Conservation (phyloP, 2,797 vertebrate genomes). For the Cichlasoma orientale region DNA sequence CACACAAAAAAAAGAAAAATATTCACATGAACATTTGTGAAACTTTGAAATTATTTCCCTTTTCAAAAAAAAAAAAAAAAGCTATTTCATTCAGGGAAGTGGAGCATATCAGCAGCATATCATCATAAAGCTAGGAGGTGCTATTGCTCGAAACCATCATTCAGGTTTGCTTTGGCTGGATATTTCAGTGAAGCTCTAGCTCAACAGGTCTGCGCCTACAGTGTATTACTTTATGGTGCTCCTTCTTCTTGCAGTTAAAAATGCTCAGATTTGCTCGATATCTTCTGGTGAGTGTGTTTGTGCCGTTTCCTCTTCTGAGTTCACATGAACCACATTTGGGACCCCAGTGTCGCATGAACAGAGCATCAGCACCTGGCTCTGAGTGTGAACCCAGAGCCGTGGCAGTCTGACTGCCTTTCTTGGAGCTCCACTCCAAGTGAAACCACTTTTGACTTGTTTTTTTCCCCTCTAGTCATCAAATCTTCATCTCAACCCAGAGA, state of each 20-base stretch:
- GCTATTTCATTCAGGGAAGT: background rate
- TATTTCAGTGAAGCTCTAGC: background rate
- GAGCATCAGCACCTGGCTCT: background rate
- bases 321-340: background rate
- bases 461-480: background rate
- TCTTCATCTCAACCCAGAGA: constrained; percentile 31
- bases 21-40: background rate
- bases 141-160: background rate
- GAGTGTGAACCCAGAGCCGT: background rate
- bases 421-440: background rate
- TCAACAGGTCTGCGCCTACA: background rate
- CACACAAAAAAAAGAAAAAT: background rate
- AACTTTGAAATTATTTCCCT: background rate
- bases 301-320: background rate
- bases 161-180: background rate
- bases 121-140: background rate
- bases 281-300: background rate
- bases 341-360: background rate
- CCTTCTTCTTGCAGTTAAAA: background rate
- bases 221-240: background rate
- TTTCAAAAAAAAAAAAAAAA: background rate
- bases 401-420: background rate
- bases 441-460: background rate
- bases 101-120: too few relatives aligned
- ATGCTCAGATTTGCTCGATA: background rate